Evolutionary conservation across 2,888 invertebrate species (phyloP), one percentile per base, ranked within the genome.

Genomic region (Phragmatobia fuliginosa): DNA sequence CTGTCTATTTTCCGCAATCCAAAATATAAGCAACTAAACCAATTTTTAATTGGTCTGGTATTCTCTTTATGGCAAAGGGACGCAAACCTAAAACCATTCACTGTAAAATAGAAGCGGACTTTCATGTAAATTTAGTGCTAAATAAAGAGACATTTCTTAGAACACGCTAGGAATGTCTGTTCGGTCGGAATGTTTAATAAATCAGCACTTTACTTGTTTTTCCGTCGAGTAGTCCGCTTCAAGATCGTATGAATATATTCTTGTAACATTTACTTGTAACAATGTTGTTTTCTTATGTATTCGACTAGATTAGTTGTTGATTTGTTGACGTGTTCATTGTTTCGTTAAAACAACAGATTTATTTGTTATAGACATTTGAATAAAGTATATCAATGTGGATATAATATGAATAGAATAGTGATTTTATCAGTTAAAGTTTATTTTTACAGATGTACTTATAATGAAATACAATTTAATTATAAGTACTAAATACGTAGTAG

Each of bases 191-290:
- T 87, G 85, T 75, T 86, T 83, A 86, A 88, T 89, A 89, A 89
- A 90, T 89, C 88, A 88, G 85, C 83, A 80, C 82, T 74, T 70
- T 81, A 85, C 83, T 83, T 87, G 88, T 87, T 89, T 88, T 88
- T 85, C 85, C 83, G 83, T 73, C 65, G 78, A 67, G 65, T 70
- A 70, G 72, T 61, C 72, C 62, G 78, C 67, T 70, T 69, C 70
- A 72, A 76, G 73, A 75, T 81, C 73, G 67, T 72, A 75, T 74
- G 73, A 73, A 82, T 78, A 82, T 77, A 74, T 77, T 76, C 56
- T 49, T 61, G 49, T 72, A 58, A 68, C 68, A 49, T 72, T 71
- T 68, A 65, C 70, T 81, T 72, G 68, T 71, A 70, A 33, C 45
- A 70, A 49, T 68, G 68, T 72, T 76, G 58, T 67, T 81, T 81